Conservation (phyloP, 2,797 vertebrate species). For the Halcyon smyrnensis region DNA sequence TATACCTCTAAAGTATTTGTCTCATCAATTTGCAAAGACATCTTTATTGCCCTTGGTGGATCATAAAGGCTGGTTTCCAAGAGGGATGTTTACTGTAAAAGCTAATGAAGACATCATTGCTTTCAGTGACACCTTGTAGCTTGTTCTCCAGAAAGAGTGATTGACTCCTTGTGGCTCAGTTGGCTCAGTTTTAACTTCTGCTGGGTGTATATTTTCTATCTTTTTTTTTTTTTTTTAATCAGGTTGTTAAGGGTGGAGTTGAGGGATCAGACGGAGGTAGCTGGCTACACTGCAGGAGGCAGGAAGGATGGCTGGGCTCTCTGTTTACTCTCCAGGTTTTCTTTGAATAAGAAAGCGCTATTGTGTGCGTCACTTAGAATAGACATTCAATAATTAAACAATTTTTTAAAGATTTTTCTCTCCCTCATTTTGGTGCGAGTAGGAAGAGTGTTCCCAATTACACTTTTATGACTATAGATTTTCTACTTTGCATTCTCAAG, state of each 20-base stretch:
- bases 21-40: constrained; percentile 64
- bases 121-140: background rate
- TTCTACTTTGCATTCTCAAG: constrained; percentile 45
- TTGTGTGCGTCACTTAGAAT: background rate
- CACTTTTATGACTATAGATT: constrained; percentile 71
- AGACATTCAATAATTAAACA: background rate
- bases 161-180: constrained; percentile 29
- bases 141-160: constrained; percentile 31
- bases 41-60: constrained; percentile 61
- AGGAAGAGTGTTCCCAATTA: constrained; percentile 59
- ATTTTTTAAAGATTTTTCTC: background rate
- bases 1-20: constrained; percentile 26
- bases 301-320: background rate
- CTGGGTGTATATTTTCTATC: constrained; percentile 25
- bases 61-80: constrained; percentile 51
- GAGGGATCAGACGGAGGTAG: background rate
- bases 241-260: background rate
- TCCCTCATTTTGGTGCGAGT: background rate
- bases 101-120: constrained; percentile 65
- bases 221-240: background rate
- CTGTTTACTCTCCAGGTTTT: background rate
- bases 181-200: constrained; percentile 33
- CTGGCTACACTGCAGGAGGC: background rate
- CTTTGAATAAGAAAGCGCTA: background rate
- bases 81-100: constrained; percentile 55